phyloP scores from a whole-genome alignment of 2,113 vertebrate genomes.

The Vidua chalybeata region DNA sequence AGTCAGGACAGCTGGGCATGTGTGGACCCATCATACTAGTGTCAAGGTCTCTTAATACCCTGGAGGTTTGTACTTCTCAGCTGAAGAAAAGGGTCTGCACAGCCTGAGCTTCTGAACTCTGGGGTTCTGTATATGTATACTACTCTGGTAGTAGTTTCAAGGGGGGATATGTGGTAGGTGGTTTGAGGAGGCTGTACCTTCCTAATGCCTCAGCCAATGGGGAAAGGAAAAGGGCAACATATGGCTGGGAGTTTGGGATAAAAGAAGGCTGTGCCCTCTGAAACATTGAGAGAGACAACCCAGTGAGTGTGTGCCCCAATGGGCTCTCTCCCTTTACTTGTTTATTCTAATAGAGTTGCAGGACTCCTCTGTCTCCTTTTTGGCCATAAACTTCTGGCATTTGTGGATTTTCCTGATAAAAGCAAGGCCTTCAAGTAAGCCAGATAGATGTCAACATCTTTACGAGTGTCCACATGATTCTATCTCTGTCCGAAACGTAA shows the following conservation, averaged over 20 bases:
- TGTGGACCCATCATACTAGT: no score
- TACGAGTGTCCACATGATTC: background rate
- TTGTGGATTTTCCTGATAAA: background rate
- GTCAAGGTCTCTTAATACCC: no score
- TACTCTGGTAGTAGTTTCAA: background rate
- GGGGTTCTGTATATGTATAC: background rate
- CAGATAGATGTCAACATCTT: background rate
- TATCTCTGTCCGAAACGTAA: background rate
- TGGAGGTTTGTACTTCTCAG: background rate
- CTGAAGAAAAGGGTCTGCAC: background rate
- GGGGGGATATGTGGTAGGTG: fast-evolving
- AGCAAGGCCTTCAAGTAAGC: background rate
- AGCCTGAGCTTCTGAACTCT: background rate
- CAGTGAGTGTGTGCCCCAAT: fast-evolving
- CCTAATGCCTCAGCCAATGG: fast-evolving
- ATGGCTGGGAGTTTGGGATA: fast-evolving
- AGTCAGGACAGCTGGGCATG: background rate
- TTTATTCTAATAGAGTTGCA: background rate
- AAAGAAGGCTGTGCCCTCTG: fast-evolving
- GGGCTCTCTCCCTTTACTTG: background rate
- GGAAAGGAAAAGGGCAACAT: background rate
- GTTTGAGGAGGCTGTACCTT: background rate
- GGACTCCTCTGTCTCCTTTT: background rate
- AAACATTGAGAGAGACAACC: background rate
- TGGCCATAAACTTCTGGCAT: fast-evolving